Evolutionary conservation across 2,888 invertebrate species (phyloP).

Genomic region (Meteorus colon): DNA sequence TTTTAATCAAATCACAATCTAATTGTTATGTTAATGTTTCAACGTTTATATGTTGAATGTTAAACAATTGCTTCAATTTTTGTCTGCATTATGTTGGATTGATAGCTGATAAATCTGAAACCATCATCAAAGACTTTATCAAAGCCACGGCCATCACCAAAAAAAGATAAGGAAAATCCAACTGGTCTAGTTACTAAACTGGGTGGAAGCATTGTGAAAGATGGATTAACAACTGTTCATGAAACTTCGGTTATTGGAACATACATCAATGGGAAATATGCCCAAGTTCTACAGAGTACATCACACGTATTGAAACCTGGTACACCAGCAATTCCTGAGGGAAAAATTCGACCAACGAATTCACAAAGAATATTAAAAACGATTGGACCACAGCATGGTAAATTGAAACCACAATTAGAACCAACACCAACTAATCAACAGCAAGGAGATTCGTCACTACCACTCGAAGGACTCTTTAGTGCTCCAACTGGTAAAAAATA

Average conservation of each 20-base stretch:
- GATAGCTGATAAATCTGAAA: slow-evolving; percentile 80
- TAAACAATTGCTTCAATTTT: slow-evolving; percentile 6
- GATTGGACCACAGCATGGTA: slow-evolving; percentile 79
- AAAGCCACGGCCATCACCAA: slow-evolving; percentile 74
- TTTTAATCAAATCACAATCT: no score
- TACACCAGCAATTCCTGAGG: slow-evolving; percentile 71
- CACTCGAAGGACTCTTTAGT: slow-evolving; percentile 76
- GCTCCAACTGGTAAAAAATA: slow-evolving; percentile 69
- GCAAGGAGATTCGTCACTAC: slow-evolving; percentile 76
- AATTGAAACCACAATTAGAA: slow-evolving; percentile 76
- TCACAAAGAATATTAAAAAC: slow-evolving; percentile 84
- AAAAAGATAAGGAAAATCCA: slow-evolving; percentile 81
- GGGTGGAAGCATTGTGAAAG: slow-evolving; percentile 88
- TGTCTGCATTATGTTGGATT: slow-evolving; percentile 19
- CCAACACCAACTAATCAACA: slow-evolving; percentile 78
- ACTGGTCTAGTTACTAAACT: slow-evolving; percentile 88
- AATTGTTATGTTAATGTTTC: no score
- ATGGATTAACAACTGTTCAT: slow-evolving; percentile 88
- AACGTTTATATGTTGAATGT: not conserved
- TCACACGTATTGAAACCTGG: slow-evolving; percentile 77
- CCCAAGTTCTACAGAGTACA: slow-evolving; percentile 88
- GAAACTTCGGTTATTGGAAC: slow-evolving; percentile 94
- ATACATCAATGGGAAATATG: slow-evolving; percentile 90
- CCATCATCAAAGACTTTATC: slow-evolving; percentile 78
- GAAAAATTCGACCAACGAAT: slow-evolving; percentile 81